Conservation (phyloP, 2,797 vertebrate genomes). For the Characodon lateralis region DNA sequence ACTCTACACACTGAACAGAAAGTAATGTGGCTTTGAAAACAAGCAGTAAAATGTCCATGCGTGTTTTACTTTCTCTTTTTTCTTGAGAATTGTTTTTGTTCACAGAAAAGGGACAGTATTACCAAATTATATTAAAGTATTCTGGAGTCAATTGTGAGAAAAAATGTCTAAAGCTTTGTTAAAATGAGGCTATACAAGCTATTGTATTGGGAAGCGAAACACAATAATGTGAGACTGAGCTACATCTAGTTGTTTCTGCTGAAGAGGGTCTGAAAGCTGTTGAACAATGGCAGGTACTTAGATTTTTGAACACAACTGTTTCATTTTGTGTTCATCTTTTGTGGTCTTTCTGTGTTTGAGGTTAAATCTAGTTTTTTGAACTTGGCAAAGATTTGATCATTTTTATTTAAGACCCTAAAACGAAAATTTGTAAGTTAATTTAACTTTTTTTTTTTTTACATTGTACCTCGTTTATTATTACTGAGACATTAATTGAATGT, state of each 20-base stretch:
- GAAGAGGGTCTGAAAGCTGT: background rate
- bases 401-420: background rate
- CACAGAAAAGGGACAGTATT: background rate
- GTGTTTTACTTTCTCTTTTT: background rate
- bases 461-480: too few relatives aligned
- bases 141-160: too few relatives aligned
- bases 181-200: background rate
- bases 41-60: background rate
- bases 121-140: too few relatives aligned
- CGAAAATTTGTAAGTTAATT: background rate
- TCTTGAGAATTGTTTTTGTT: background rate
- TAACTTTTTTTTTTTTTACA: background rate
- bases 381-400: background rate
- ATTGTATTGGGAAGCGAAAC: background rate
- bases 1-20: conserved; percentile 14
- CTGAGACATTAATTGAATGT: background rate
- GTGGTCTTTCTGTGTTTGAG: background rate
- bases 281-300: background rate
- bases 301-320: background rate
- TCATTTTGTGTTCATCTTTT: background rate
- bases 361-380: background rate
- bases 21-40: background rate
- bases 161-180: background rate
- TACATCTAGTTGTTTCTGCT: background rate
- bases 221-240: too few relatives aligned